phyloP scores from a whole-genome alignment of 1,140 invertebrate genomes.

The Ceratina australensis region DNA sequence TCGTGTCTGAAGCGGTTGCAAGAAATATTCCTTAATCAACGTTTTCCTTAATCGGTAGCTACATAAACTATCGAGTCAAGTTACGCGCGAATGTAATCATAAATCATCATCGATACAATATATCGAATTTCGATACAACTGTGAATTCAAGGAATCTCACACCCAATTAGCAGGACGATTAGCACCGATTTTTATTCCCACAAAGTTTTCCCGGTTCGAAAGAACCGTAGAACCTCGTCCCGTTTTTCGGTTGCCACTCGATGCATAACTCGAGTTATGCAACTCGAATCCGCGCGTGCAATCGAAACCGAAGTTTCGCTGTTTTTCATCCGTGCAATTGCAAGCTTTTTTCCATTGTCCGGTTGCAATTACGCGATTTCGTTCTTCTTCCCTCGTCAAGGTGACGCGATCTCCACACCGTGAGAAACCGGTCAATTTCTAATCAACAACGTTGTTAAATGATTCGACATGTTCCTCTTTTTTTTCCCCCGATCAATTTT shows the following conservation, averaged over 20 bases:
- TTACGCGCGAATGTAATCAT: too few species aligned
- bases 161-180: background rate
- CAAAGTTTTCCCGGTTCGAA: background rate
- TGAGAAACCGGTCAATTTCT: slow-evolving; percentile 8
- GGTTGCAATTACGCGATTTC: slow-evolving; percentile 37
- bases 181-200: background rate
- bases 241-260: slow-evolving; percentile 58
- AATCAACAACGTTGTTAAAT: slow-evolving; percentile 16
- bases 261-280: slow-evolving; percentile 61
- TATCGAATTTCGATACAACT: too few species aligned
- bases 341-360: slow-evolving; percentile 30
- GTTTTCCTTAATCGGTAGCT: too few species aligned
- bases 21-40: background rate
- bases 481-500: background rate
- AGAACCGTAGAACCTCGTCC: background rate
- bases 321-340: slow-evolving; percentile 56
- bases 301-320: slow-evolving; percentile 56
- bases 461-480: background rate
- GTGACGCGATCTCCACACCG: slow-evolving; percentile 25
- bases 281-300: slow-evolving; percentile 59
- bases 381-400: slow-evolving; percentile 31
- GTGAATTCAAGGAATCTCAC: too few species aligned
- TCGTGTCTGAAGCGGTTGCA: background rate
- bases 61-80: too few species aligned
- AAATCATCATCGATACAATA: too few species aligned